Conservation (phyloP, 2,113 vertebrate species). For the Otus sunia region DNA sequence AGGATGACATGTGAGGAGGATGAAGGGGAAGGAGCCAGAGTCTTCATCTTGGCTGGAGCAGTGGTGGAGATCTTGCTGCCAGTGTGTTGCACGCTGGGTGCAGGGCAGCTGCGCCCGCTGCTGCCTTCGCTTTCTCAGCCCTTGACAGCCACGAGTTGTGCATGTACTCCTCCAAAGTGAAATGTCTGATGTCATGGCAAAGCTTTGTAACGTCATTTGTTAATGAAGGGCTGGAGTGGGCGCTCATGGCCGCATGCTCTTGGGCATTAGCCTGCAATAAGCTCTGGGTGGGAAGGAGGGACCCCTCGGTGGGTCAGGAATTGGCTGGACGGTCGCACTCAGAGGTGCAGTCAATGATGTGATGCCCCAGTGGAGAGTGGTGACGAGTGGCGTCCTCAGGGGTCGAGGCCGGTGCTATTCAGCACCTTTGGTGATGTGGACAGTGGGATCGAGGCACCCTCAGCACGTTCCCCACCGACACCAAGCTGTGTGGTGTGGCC, state of each 20-base stretch:
- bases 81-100: too few species aligned
- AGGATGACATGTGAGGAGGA: fast-evolving
- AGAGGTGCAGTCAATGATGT: too few species aligned
- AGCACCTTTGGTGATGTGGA: too few species aligned
- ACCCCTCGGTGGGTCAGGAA: too few species aligned
- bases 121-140: neutral
- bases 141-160: fast-evolving
- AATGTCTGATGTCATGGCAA: fast-evolving
- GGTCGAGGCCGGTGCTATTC: too few species aligned
- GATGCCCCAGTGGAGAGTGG: too few species aligned
- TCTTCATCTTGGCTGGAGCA: fast-evolving
- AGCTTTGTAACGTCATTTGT: fast-evolving
- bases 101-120: fast-evolving
- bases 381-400: too few species aligned
- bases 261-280: fast-evolving
- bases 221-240: neutral
- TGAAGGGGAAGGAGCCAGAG: neutral
- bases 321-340: too few species aligned
- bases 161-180: fast-evolving
- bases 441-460: too few species aligned
- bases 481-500: too few species aligned
- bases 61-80: fast-evolving
- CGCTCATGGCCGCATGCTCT: neutral
- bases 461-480: too few species aligned
- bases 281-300: too few species aligned